Evolutionary conservation across 2,888 invertebrate genomes (phyloP).

Genomic region (Onthophagus sagittarius): DNA sequence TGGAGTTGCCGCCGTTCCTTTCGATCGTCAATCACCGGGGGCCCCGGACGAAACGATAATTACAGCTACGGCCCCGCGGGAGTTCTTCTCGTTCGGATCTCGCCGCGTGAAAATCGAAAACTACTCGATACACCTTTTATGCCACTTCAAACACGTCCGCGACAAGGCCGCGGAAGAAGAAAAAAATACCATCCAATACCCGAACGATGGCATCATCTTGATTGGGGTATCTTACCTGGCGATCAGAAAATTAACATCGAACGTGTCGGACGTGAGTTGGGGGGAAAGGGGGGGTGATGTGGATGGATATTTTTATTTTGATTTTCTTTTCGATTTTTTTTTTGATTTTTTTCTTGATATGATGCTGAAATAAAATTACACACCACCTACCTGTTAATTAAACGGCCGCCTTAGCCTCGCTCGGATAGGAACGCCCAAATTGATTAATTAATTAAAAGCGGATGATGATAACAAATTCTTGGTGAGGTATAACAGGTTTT

Average conservation of each 20-base stretch:
- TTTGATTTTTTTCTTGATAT: too few relatives aligned
- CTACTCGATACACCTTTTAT: constrained; percentile 33
- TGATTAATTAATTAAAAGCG: constrained; percentile 11
- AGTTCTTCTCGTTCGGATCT: constrained; percentile 31
- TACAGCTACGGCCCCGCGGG: constrained; percentile 34
- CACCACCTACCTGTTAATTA: constrained; percentile 13
- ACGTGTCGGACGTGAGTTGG: constrained; percentile 21
- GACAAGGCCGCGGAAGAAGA: constrained; percentile 29
- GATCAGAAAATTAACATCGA: constrained; percentile 25
- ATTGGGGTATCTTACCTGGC: constrained; percentile 27
- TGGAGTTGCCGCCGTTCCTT: constrained; percentile 13
- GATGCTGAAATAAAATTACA: constrained; percentile 12
- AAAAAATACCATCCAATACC: constrained; percentile 23
- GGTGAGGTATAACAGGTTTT: background rate
- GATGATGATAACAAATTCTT: constrained; percentile 4
- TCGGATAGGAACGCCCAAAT: constrained; percentile 10
- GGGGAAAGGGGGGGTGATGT: too few relatives aligned
- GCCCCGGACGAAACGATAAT: constrained; percentile 32
- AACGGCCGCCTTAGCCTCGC: background rate
- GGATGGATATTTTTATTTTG: too few relatives aligned
- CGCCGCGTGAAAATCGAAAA: constrained; percentile 40
- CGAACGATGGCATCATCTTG: constrained; percentile 21
- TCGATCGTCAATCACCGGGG: constrained; percentile 39
- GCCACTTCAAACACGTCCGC: constrained; percentile 33
- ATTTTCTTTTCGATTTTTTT: too few relatives aligned